Base-by-base conservation (phyloP, 1,140 invertebrate genomes). In the Drosophila navojoa region DNA sequence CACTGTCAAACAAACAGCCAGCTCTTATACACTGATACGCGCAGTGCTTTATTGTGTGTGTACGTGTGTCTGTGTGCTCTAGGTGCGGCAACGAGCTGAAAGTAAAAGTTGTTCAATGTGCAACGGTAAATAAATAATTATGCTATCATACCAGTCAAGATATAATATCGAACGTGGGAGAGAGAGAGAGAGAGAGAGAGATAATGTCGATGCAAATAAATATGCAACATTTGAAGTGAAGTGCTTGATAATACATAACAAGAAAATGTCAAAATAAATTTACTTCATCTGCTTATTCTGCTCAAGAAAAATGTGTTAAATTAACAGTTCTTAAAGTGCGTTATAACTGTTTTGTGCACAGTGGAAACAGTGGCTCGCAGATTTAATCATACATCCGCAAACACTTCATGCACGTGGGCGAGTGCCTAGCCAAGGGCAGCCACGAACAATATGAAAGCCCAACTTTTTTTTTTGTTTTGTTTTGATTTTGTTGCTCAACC, bases 51-150 rank as follows among this genome's bases (percentile, higher is more conserved):
- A 16, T 44, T 38, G 9, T 27, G 54, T 44, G 54, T 55, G 32
- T 27, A 11, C 15, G 32, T 44, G 15, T 38, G 32, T 44, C 29
- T 38, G 40, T 54, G 49, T 62, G 64, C 50, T 32, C 64, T 54
- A 61, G 68, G 72, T 76, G 77, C 62, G 62, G 61, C 68, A 77
- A 58, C 53, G 52, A 74, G 16, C 45, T 49, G 49, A 87, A 84
- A 82, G 66, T 73, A 75, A 87, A 86, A 86, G 71, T 78, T 72
- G 68, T 63, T 71, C 70, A 62, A 70, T 70, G 82, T 84, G 81
- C 77, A 81, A 73, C 42, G 71, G 71, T 84, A 85, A 77, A 80
- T 85, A 84, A 77, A 85, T 84, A 71, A 85, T 71, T 60, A 59
- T 54, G 59, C 72, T 60, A 76, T 68, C 38, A 61, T 45, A 60